Evolutionary conservation across 2,113 vertebrate species (phyloP).

Genomic region (Macheiramphus alcinus): DNA sequence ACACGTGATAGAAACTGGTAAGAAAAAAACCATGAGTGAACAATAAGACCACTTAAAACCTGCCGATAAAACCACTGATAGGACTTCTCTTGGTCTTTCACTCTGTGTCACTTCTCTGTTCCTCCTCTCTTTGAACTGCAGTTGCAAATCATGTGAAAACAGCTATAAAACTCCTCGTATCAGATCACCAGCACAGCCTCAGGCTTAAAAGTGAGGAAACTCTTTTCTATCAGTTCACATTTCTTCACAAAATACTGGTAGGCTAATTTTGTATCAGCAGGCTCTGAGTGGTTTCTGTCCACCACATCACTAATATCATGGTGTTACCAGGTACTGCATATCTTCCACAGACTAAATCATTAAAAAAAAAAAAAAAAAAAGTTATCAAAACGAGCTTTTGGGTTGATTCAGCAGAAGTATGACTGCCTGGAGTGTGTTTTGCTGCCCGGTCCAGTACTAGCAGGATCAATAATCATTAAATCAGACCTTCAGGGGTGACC

Average conservation of each 20-base stretch:
- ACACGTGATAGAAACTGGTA: not conserved
- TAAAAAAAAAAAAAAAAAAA: not conserved
- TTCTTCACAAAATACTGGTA: not conserved
- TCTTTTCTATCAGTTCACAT: not conserved
- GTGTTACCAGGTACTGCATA: not conserved
- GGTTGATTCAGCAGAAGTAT: not conserved
- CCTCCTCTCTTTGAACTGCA: not conserved
- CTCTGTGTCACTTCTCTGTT: not conserved
- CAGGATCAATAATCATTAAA: not conserved
- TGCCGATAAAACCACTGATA: not conserved
- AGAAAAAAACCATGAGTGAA: not conserved
- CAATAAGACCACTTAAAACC: not conserved
- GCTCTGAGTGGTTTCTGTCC: not conserved
- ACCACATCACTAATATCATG: not conserved
- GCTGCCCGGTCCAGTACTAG: not conserved
- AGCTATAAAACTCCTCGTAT: not conserved
- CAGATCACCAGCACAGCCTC: not conserved
- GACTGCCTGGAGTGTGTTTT: not conserved
- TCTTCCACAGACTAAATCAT: not conserved
- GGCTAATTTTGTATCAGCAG: not conserved
- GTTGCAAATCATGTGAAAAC: not conserved
- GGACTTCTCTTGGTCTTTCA: not conserved
- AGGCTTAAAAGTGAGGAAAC: not conserved
- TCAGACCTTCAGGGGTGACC: not conserved
- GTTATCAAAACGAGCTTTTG: fast-evolving